Base-by-base conservation (phyloP, 2,113 vertebrate genomes). In the Varanus komodoensis region DNA sequence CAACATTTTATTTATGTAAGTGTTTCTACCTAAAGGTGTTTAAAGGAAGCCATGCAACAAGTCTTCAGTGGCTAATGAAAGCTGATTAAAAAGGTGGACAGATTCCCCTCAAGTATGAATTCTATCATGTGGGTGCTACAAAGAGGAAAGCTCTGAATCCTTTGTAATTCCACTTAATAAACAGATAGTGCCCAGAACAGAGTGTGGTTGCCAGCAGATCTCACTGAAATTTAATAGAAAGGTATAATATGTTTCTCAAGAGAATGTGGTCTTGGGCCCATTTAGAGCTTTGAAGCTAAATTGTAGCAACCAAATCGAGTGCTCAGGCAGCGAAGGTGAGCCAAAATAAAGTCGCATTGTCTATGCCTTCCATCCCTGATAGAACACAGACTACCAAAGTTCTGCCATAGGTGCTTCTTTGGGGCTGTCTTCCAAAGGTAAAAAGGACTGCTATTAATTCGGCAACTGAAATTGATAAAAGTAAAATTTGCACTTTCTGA, bases 381-480 rank as follows among this genome's bases (percentile, higher is more conserved):
- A 50, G 38, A 78, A 48, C 21, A 21, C 74, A 44, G 17, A 1
- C 34, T 74, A 34, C 32, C n/a, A 5, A 4, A 19, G 34, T 74
- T 6, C 14, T 74, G 73, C 73, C n/a, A 9, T 34, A 74, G 38
- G 34, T 27, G 27, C 77, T 78, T 44, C 44, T 79, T 48, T 48
- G 23, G n/a, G 17, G 75, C 54, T 8, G 44, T 23, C 73, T 88
- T 82, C 79, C n/a, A 88, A 73, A 73, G 23, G 29, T 19, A n/a
- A 15, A 67, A 75, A 73, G 8, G 61, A 54, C 68, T 38, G 68
- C 32, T 19, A 29, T 71, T 71, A 32, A 71, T 73, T 68, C 21
- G 64, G 44, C 61, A 88, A 69, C 19, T 80, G 61, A 88, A 88
- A 64, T 34, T 50, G 64, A 68, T 71, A 88, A 68, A 87, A 52